Conservation (phyloP, 2,113 vertebrate species). For the Dromiciops gliroides region DNA sequence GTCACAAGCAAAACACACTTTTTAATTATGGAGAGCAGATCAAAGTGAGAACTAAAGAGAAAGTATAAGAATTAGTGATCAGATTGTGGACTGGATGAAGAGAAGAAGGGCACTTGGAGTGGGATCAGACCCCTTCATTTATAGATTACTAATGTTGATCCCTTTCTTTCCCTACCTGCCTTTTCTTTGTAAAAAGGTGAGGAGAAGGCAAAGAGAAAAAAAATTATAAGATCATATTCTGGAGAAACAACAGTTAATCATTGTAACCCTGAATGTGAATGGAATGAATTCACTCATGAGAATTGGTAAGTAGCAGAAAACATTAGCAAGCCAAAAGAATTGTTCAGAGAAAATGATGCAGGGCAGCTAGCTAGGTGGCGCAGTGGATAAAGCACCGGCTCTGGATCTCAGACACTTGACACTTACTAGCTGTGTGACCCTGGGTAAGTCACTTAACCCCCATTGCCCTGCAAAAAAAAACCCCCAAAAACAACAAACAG, state of each 20-base stretch:
- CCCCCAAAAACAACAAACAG: too few species aligned
- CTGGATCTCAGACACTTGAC: too few species aligned
- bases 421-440: too few species aligned
- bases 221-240: not conserved
- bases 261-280: not conserved
- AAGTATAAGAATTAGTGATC: not conserved
- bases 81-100: not conserved
- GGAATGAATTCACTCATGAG: not conserved
- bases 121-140: not conserved
- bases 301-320: not conserved
- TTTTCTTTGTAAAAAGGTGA: not conserved
- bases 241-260: not conserved
- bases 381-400: too few species aligned
- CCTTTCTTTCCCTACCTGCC: not conserved
- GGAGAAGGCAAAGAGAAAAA: not conserved
- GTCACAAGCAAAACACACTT: not conserved
- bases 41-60: not conserved
- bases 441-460: too few species aligned
- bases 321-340: not conserved
- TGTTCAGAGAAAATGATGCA: not conserved
- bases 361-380: too few species aligned
- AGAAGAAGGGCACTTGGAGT: not conserved
- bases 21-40: not conserved
- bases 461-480: too few species aligned
- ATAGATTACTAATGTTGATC: not conserved